Conservation (phyloP, 2,888 invertebrate genomes). For the Drosophila meridiana region DNA sequence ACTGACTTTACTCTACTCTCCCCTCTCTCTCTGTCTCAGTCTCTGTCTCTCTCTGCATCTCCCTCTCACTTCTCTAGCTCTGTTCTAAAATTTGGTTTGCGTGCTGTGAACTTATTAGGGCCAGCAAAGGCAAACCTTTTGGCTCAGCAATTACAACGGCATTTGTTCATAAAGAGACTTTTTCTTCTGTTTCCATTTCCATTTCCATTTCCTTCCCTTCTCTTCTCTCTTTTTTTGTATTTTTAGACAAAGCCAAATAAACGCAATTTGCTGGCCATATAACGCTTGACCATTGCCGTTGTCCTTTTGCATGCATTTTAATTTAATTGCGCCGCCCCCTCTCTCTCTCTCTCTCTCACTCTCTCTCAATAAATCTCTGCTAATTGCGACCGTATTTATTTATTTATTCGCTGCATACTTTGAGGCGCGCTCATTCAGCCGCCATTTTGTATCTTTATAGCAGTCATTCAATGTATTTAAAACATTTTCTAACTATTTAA, state of each 20-base stretch:
- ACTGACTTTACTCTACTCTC: background rate
- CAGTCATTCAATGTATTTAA: background rate
- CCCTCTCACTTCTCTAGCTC: background rate
- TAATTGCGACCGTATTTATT: background rate
- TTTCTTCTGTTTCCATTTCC: background rate
- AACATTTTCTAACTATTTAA: background rate
- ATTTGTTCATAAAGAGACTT: constrained; percentile 20
- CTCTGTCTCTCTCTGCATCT: background rate
- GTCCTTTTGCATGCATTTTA: constrained; percentile 5
- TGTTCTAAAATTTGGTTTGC: constrained; percentile 39
- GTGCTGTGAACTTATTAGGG: constrained; percentile 73
- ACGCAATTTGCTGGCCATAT: constrained; percentile 8
- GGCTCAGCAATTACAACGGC: constrained; percentile 38
- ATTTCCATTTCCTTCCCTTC: background rate
- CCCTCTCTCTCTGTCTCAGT: background rate
- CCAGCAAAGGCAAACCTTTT: constrained; percentile 46
- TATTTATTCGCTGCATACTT: background rate
- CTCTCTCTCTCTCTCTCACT: too few relatives aligned
- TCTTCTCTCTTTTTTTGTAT: background rate
- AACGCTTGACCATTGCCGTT: constrained; percentile 21
- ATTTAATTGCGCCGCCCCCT: background rate
- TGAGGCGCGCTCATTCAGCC: background rate
- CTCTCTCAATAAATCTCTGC: constrained; percentile 1
- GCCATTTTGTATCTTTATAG: background rate
- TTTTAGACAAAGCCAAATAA: background rate